Evolutionary conservation across 2,797 vertebrate species (phyloP), one percentile per base, ranked within the genome.

Genomic region (Lagodon rhomboides): DNA sequence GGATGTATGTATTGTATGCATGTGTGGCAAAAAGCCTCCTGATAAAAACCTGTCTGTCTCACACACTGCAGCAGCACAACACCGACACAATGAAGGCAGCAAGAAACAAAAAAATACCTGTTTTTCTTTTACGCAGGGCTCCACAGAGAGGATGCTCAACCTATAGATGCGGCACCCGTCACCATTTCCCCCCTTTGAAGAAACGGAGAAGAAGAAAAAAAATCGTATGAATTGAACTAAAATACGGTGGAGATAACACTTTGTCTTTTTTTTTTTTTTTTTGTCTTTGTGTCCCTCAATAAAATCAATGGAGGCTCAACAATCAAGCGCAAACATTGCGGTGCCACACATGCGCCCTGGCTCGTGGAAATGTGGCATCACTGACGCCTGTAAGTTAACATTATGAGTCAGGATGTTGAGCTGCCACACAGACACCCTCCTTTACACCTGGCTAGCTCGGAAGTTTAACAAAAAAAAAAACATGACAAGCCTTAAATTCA

Each of bases 11-110:
- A 64, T 38, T 38, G 38, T 38, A 38, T 38, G 38, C 38, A 34
- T 34, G 34, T 34, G 4, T 34, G 34, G 72, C 51, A 67, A 46
- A 38, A 43, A 62, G 66, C 51, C 73, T 62, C 75, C 49, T 69
- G 60, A 75, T 43, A 5, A 44, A 44, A 61, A 68, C 50, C 77
- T 34, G 68, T 76, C 77, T n/a, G 59, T 77, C 73, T n/a, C 53
- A 63, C 67, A 80, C 84, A 83, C 82, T 81, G 87, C 88, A 86
- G 81, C 92, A 68, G 55, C 84, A 88, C 71, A 75, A 82, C 79
- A 60, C 12, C 59, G 75, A 87, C 63, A 73, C 62, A 85, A 90
- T 38, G 44, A 85, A 91, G 74, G 78, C 70, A 76, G 62, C 50
- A 64, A 75, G 56, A 38, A 44, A 56, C 27, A 16, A 16, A 54